Evolutionary conservation across 2,113 vertebrate genomes (phyloP).

Genomic region (Petaurus breviceps): DNA sequence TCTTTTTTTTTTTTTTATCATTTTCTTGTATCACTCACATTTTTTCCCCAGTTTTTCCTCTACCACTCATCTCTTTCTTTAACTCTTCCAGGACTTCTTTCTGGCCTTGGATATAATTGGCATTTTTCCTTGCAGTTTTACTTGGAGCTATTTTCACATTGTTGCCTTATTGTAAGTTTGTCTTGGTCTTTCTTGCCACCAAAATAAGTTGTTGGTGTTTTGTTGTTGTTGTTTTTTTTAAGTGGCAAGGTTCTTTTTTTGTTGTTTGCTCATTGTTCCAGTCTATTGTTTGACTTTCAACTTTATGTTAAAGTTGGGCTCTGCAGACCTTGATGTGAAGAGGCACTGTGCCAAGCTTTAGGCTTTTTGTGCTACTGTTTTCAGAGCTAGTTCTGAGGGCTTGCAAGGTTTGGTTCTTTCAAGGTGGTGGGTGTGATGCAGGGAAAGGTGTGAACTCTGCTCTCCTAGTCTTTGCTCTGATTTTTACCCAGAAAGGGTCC

Average conservation of each 20-base stretch:
- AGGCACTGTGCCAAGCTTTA: background rate
- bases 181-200: background rate
- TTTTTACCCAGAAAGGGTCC: background rate
- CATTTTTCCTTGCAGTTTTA: background rate
- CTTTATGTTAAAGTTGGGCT: background rate
- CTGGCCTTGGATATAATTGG: background rate
- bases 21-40: background rate
- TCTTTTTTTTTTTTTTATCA: background rate
- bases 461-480: background rate
- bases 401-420: background rate
- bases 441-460: background rate
- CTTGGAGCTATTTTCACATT: background rate
- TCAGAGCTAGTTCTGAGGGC: background rate
- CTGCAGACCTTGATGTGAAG: background rate
- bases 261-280: background rate
- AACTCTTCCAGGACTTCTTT: background rate
- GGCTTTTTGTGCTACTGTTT: background rate
- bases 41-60: background rate
- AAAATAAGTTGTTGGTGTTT: background rate
- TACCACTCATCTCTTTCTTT: background rate
- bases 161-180: background rate
- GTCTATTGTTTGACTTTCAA: background rate
- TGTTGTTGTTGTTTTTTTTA: background rate
- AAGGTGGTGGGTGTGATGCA: background rate
- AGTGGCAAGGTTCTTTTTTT: background rate